Base-by-base conservation (phyloP, 1,140 invertebrate genomes). In the Eumaeus atala region DNA sequence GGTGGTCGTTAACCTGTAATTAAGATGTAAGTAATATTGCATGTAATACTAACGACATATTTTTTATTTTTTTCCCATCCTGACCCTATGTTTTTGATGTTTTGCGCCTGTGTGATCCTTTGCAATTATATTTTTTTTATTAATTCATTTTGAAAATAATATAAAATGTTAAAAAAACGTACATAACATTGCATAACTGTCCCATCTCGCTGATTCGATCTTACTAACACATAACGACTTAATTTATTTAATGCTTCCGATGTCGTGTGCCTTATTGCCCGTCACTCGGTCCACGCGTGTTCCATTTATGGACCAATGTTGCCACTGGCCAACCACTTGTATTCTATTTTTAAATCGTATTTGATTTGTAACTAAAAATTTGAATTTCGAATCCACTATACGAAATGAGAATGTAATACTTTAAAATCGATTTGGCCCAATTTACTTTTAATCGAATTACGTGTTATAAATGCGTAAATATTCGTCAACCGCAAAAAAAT, bases 161-260 rank as follows among this genome's bases (percentile, higher is more conserved):
- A 38, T 53, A 12, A 35, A 36, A 17, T 35, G 42, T 38, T 54
- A 44, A 49, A 3, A 40, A 40, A 9, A 16, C 16, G 1, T 44
- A 3, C 9, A 9, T 44, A 14, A 9, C 40, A 44, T 44, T 44
- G 12, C 9, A 16, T 17, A 28, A 28, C 21, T 44, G 40, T 16
- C 40, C 40, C 58, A 74, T 58, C 51, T 58, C 66, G 66, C 73
- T 76, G 73, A 74, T 66, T 51, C 53, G 64, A 66, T 66, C 72
- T 77, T 70, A 60, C 68, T 58, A 66, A 54, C 21, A 28, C 56
- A 56, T 57, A 51, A 37, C 66, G 48, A 52, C 61, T 58, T 78
- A 83, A 83, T 84, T 72, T 74, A 62, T 60, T 73, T 77, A 79
- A 77, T 74, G 63, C 72, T 58, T 74, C 72, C 74, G 51, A 53